phyloP scores from a whole-genome alignment of 2,113 vertebrate genomes.

The Indicator maculatus region DNA sequence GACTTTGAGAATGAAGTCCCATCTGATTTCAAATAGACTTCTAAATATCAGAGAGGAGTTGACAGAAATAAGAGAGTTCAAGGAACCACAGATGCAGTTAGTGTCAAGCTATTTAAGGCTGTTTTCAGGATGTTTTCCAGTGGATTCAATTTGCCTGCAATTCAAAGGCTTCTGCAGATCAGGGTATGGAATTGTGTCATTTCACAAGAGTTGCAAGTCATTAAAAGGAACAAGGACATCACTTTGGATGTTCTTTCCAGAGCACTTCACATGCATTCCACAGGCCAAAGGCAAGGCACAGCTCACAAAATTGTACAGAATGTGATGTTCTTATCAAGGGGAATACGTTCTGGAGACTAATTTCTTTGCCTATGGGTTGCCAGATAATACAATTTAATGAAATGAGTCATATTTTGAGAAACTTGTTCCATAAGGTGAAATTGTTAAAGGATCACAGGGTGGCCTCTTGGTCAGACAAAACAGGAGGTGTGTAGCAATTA shows the following conservation, averaged over 20 bases:
- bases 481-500: background rate
- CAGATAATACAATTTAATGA: background rate
- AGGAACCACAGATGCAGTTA: slow-evolving; percentile 64
- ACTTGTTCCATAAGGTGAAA: background rate
- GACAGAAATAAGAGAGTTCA: slow-evolving; percentile 61
- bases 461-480: background rate
- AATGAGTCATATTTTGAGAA: background rate
- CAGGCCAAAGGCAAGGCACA: slow-evolving; percentile 25
- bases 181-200: background rate
- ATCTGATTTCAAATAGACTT: slow-evolving; percentile 71
- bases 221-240: slow-evolving; percentile 33
- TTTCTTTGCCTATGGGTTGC: background rate
- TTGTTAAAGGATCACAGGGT: background rate
- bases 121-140: slow-evolving; percentile 37
- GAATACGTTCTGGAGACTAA: background rate
- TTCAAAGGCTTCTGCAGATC: slow-evolving; percentile 44
- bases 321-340: slow-evolving; percentile 8
- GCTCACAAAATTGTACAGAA: slow-evolving; percentile 15
- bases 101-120: slow-evolving; percentile 66
- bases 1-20: slow-evolving; percentile 64
- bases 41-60: slow-evolving; percentile 66
- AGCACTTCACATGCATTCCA: slow-evolving; percentile 7
- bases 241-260: slow-evolving; percentile 8
- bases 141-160: slow-evolving; percentile 60
- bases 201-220: slow-evolving; percentile 50